Base-by-base conservation (phyloP, 2,888 invertebrate genomes). In the Dicyrtomina minuta region DNA sequence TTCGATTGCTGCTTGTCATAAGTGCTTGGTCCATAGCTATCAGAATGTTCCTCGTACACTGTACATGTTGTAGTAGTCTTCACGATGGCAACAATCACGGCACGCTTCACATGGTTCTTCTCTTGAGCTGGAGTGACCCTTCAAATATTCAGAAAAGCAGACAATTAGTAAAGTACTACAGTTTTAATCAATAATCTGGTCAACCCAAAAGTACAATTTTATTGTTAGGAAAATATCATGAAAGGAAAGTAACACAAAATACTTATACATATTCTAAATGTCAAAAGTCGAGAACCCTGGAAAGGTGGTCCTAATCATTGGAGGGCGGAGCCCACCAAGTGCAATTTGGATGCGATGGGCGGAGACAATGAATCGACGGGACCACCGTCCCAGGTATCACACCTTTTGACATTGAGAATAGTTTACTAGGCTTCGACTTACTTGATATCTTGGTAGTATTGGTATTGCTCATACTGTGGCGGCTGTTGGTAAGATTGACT, bases 31-130 rank as follows among this genome's bases (percentile, higher is more conserved):
- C 58, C 60, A 43, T 73, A 72, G 17, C 75, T 72, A 27, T 75
- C 72, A n/a, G 70, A 56, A 68, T 72, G 71, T 46, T 66, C 15
- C 41, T 55, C 64, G 39, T 70, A 66, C 8, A 61, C 69, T 2
- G 72, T 70, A 62, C 76, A 76, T 2, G 49, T n/a, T 12, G 72
- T 64, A 15, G 70, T 53, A 24, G 73, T 41, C 46, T 75, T 74
- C 15, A 77, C 77, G 12, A 77, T 66, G 26, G 75, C 77, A 51
- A 74, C 74, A 15, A 77, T 55, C 17, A 74, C 74, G 33, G 73
- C 74, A 27, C 77, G 74, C 26, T 65, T 58, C n/a, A 73, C 55
- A 12, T 70, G 39, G 33, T 56, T 66, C 65, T 73, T 70, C 15
- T 67, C 56, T 49, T 69, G 68, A 15, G 74, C 61, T 15, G 55